Percentiles rank a stretch among this genome's conserved stretches.
phyloP scores from a whole-genome alignment of 2,113 vertebrate genomes.

The Protomyctophum bolini region DNA sequence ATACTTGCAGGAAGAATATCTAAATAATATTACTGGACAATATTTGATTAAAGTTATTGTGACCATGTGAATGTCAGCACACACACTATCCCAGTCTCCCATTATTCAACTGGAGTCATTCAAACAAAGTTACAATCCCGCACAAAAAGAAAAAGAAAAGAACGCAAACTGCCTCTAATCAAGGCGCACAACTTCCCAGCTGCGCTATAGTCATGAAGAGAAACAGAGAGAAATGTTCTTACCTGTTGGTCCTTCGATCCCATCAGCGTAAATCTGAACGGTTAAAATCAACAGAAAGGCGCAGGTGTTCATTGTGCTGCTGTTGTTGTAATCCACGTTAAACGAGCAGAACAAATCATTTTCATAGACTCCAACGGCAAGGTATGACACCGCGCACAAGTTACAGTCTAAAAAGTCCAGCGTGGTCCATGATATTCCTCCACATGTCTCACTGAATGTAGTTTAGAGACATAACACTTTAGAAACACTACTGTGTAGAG shows the following conservation, averaged over 20 bases:
- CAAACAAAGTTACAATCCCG: too few species aligned
- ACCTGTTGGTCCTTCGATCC: constrained; percentile 84
- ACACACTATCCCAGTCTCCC: too few species aligned
- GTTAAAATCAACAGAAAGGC: constrained; percentile 79
- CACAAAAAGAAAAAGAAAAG: too few species aligned
- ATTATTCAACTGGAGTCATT: too few species aligned
- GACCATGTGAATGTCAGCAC: too few species aligned
- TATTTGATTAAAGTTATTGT: too few species aligned
- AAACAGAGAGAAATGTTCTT: constrained; percentile 43
- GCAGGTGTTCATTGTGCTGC: constrained; percentile 80
- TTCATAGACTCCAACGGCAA: constrained; percentile 41
- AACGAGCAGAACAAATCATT: constrained; percentile 64
- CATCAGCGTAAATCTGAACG: constrained; percentile 82
- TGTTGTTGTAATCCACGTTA: constrained; percentile 79
- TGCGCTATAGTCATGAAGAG: constrained; percentile 16
- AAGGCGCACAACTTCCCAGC: constrained; percentile 54
- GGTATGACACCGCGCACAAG: constrained; percentile 46
- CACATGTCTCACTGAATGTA: constrained; percentile 57
- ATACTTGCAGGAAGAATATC: too few species aligned
- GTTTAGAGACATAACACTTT: constrained; percentile 55
- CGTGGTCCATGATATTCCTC: constrained; percentile 44
- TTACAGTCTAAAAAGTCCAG: constrained; percentile 61
- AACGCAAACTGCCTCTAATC: constrained; percentile 26
- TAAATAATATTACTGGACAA: too few species aligned
- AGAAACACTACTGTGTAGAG: too few species aligned